Evolutionary conservation across 1,140 invertebrate species (phyloP).

Genomic region (Palaemon carinicauda): DNA sequence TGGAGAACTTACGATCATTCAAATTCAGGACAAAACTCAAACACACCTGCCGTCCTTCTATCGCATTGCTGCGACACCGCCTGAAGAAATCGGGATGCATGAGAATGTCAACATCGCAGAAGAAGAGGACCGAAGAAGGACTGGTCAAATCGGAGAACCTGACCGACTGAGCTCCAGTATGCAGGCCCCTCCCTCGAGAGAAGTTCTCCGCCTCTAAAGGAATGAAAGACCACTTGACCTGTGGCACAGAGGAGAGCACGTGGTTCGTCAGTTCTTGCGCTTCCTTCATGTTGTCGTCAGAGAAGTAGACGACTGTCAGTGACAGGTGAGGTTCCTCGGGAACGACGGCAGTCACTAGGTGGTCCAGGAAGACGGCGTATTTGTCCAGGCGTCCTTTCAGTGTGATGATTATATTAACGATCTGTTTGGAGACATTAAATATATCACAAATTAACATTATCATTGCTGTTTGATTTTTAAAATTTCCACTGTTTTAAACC

Average conservation of each 20-base stretch:
- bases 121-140: too few species aligned
- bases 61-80: constrained; percentile 21
- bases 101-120: constrained; percentile 40
- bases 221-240: constrained; percentile 20
- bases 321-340: constrained; percentile 35
- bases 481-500: background rate
- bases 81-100: constrained; percentile 27
- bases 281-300: background rate
- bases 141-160: background rate
- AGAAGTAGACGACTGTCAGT: constrained; percentile 25
- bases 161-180: constrained; percentile 11
- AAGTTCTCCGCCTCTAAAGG: background rate
- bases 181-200: constrained; percentile 28
- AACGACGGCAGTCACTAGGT: background rate
- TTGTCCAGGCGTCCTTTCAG: constrained; percentile 33
- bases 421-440: too few species aligned
- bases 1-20: too few species aligned
- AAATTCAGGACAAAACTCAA: too few species aligned
- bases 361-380: constrained; percentile 34
- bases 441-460: too few species aligned
- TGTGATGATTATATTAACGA: constrained; percentile 16
- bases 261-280: constrained; percentile 5
- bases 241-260: background rate
- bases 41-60: constrained; percentile 4
- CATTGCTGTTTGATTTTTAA: too few species aligned